phyloP scores from a whole-genome alignment of 2,888 invertebrate genomes.

The Dryobotodes eremita region DNA sequence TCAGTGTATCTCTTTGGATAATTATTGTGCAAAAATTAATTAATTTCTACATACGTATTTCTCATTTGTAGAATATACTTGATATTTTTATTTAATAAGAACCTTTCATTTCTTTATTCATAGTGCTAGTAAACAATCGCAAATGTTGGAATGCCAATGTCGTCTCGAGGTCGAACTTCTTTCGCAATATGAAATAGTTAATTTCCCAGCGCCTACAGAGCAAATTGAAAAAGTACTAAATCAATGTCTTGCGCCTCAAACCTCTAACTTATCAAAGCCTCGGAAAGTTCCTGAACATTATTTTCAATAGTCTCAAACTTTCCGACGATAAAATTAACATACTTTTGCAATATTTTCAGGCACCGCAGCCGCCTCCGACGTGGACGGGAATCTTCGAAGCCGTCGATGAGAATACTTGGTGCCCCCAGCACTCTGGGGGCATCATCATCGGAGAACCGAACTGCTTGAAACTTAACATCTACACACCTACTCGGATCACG shows the following conservation, averaged over 20 bases:
- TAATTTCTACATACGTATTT: not conserved
- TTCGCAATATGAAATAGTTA: conserved; percentile 33
- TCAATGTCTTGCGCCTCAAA: conserved; percentile 51
- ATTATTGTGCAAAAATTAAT: not conserved
- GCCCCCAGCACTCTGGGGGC: conserved; percentile 80
- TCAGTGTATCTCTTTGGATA: not conserved
- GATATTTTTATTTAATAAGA: not conserved
- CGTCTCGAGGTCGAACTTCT: conserved; percentile 32
- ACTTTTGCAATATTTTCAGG: conserved; percentile 77
- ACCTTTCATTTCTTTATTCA: not conserved
- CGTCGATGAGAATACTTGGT: conserved; percentile 83
- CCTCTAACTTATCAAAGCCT: conserved; percentile 57
- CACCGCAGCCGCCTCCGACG: conserved; percentile 82
- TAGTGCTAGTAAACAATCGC: conserved; percentile 8
- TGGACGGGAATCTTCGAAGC: conserved; percentile 86
- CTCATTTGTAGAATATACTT: too few species aligned
- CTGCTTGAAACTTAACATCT: conserved; percentile 85
- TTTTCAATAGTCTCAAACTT: conserved; percentile 57
- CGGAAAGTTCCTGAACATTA: conserved; percentile 49
- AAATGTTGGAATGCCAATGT: conserved; percentile 19
- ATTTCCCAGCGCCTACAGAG: conserved; percentile 32
- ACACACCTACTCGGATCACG: conserved; percentile 74
- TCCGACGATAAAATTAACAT: conserved; percentile 46
- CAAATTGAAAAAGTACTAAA: conserved; percentile 60
- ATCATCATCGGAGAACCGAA: conserved; percentile 80